Conservation (phyloP, 2,113 vertebrate species). For the Lanius collurio region DNA sequence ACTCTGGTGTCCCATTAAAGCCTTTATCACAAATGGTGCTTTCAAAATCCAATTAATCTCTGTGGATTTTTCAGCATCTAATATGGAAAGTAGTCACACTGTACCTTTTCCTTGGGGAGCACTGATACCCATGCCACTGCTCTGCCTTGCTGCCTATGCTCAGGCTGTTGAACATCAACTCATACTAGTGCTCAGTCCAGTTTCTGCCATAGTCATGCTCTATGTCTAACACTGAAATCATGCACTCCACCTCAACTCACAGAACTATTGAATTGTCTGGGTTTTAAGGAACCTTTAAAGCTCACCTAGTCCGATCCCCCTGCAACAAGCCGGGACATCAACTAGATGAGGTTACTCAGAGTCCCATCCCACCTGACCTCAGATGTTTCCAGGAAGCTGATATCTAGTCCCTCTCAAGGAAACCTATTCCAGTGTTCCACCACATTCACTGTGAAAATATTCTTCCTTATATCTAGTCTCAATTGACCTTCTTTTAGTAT, state of each 20-base stretch:
- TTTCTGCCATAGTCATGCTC: neutral
- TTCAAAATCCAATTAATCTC: neutral
- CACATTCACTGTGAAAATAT: neutral
- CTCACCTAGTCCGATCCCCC: neutral
- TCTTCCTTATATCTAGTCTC: neutral
- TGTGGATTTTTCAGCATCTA: neutral
- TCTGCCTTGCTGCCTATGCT: neutral
- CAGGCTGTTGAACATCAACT: neutral
- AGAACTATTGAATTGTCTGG: neutral
- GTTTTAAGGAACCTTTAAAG: neutral
- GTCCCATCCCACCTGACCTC: neutral
- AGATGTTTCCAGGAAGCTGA: neutral
- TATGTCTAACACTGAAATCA: neutral
- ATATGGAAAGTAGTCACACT: neutral
- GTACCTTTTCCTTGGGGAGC: neutral
- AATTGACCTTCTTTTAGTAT: neutral
- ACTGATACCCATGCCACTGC: neutral
- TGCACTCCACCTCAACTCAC: neutral
- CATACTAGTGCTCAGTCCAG: neutral
- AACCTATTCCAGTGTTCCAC: neutral
- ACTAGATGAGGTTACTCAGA: neutral
- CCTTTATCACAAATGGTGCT: neutral
- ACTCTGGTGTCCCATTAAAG: neutral
- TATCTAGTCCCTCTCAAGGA: neutral
- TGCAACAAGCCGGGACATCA: neutral